Evolutionary conservation across 1,140 invertebrate species (phyloP).

Genomic region (Latrodectus geometricus): DNA sequence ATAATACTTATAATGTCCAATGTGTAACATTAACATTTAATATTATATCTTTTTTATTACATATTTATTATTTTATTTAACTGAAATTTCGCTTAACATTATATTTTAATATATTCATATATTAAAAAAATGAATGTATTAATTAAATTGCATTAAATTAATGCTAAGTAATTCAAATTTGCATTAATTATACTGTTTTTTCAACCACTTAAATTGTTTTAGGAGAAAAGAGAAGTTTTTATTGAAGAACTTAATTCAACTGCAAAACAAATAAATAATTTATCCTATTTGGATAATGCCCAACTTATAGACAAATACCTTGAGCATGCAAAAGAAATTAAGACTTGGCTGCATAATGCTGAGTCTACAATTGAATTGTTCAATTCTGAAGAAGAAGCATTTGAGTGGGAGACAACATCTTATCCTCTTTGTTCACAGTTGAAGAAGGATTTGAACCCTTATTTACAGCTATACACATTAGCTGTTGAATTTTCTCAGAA

Average conservation of each 20-base stretch:
- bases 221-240: constrained; percentile 74
- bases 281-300: constrained; percentile 90
- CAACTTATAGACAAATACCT: constrained; percentile 87
- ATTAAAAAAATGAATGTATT: too few relatives aligned
- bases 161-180: too few relatives aligned
- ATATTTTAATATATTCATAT: too few relatives aligned
- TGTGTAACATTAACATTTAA: too few relatives aligned
- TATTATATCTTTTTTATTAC: too few relatives aligned
- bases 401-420: constrained; percentile 87
- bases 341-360: constrained; percentile 78
- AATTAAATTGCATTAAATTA: too few relatives aligned
- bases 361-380: constrained; percentile 87
- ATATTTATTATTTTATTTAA: too few relatives aligned
- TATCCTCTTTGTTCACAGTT: constrained; percentile 85
- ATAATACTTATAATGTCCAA: too few relatives aligned
- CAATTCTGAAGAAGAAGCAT: constrained; percentile 91
- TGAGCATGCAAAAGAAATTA: constrained; percentile 80
- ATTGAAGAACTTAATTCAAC: constrained; percentile 84
- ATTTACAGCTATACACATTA: constrained; percentile 89
- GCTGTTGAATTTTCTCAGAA: constrained; percentile 87
- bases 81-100: too few relatives aligned
- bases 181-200: too few relatives aligned
- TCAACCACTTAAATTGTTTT: constrained; percentile 8
- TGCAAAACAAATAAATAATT: constrained; percentile 84
- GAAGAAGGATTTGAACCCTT: constrained; percentile 81